These are phyloP conservation scores for Psittacara wagleri DNA, from an alignment of 2,113 vertebrate genomes.

Conservation along the genomic window DNA sequence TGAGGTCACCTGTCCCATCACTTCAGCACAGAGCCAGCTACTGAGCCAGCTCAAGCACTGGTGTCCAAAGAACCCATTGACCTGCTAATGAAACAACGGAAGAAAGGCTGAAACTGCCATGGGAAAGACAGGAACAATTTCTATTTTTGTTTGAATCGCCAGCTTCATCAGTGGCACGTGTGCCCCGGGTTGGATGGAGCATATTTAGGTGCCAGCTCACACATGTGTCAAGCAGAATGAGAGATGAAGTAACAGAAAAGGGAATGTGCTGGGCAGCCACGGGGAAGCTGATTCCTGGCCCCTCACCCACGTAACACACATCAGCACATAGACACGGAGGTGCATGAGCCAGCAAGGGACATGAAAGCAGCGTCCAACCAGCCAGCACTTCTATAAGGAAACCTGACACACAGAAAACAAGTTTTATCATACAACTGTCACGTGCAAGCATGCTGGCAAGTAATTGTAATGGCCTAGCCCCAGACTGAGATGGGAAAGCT, in stretches of 20 bases:
- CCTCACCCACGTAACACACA: rapidly evolving
- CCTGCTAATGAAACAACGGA: background rate
- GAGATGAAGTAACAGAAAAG: background rate
- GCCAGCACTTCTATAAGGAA: background rate
- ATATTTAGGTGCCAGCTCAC: background rate
- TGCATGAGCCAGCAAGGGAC: background rate
- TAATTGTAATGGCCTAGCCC: background rate
- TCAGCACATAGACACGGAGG: rapidly evolving
- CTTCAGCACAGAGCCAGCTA: background rate
- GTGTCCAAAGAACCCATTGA: background rate
- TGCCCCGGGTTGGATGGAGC: background rate
- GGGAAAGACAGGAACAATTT: background rate
- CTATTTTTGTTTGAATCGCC: background rate
- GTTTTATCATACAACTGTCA: background rate
- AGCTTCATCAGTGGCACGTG: background rate
- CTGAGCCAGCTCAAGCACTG: background rate
- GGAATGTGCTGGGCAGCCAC: rapidly evolving
- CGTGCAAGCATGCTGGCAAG: background rate
- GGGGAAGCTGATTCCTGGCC: background rate
- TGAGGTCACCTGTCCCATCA: rapidly evolving
- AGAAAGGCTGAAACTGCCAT: background rate
- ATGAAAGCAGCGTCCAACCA: background rate
- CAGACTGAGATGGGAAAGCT: background rate
- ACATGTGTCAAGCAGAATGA: background rate
- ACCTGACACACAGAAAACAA: background rate